Percentiles rank a stretch among this genome's conserved stretches.
phyloP scores from a whole-genome alignment of 2,113 vertebrate species.

The Bucco capensis region DNA sequence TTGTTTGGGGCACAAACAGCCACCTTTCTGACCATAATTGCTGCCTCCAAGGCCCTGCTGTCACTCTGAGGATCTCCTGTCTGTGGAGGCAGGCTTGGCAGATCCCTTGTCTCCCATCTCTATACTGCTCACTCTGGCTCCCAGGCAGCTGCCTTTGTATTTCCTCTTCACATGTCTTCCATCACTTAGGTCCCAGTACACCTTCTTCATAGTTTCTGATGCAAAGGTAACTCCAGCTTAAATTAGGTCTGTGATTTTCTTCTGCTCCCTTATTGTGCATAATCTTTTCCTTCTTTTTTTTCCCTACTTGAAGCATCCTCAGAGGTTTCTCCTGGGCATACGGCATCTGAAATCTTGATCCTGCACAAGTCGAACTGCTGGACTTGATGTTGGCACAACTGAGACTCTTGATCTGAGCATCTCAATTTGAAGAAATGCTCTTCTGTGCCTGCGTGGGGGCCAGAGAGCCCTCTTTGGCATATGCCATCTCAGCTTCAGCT shows the following conservation, averaged over 20 bases:
- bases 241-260: background rate
- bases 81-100: rapidly evolving
- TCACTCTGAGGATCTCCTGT: rapidly evolving
- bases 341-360: background rate
- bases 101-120: rapidly evolving
- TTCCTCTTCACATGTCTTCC: background rate
- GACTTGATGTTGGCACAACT: background rate
- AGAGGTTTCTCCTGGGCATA: background rate
- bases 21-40: background rate
- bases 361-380: background rate
- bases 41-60: background rate
- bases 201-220: background rate
- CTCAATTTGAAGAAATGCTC: background rate
- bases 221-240: background rate
- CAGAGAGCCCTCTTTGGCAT: background rate
- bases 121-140: rapidly evolving
- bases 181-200: background rate
- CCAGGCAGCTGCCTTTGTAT: background rate
- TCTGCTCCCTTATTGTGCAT: background rate
- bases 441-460: background rate
- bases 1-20: background rate
- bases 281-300: background rate
- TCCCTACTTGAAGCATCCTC: background rate
- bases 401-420: background rate
- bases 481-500: background rate